A percentile compares a stretch with the other conserved stretches of the same genome.
Evolutionary conservation across 1,140 invertebrate species (phyloP).

Genomic region (Danaus plexippus): DNA sequence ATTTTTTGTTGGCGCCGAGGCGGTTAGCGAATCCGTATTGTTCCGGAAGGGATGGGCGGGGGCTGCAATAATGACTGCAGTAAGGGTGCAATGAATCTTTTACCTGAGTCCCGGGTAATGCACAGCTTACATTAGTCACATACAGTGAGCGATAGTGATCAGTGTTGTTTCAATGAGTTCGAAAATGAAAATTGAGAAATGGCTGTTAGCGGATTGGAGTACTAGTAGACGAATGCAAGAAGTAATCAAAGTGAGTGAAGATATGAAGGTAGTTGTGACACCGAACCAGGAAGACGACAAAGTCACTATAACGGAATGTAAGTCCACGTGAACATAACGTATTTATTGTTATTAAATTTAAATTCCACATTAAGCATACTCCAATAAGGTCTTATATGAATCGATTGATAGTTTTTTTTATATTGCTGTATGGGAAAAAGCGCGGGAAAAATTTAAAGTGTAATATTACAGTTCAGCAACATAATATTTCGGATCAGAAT

Average conservation of each 20-base stretch:
- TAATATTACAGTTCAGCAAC: too few relatives aligned
- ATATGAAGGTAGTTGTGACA: conserved; percentile 9
- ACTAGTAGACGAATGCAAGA: conserved; percentile 19
- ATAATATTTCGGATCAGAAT: neutral
- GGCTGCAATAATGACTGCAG: conserved; percentile 47
- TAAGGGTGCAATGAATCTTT: conserved; percentile 63
- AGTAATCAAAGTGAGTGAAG: conserved; percentile 18
- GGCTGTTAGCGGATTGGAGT: conserved; percentile 48
- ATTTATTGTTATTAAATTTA: conserved; percentile 1
- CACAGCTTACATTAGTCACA: conserved; percentile 25
- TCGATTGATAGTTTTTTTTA: neutral
- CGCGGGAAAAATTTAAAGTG: too few relatives aligned
- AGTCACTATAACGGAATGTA: conserved; percentile 10
- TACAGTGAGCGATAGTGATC: conserved; percentile 16
- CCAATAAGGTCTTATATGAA: conserved; percentile 2
- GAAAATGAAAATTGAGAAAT: conserved; percentile 37
- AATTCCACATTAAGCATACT: neutral
- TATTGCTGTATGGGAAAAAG: too few relatives aligned
- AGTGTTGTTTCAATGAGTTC: conserved; percentile 26
- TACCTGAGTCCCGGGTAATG: conserved; percentile 48
- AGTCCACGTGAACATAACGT: conserved; percentile 2
- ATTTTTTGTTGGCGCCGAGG: conserved; percentile 43
- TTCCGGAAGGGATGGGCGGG: conserved; percentile 40
- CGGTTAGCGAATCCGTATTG: conserved; percentile 57
- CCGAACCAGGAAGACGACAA: conserved; percentile 7